Conservation (phyloP, 1,140 invertebrate genomes). For the Platyscapa corneri region DNA sequence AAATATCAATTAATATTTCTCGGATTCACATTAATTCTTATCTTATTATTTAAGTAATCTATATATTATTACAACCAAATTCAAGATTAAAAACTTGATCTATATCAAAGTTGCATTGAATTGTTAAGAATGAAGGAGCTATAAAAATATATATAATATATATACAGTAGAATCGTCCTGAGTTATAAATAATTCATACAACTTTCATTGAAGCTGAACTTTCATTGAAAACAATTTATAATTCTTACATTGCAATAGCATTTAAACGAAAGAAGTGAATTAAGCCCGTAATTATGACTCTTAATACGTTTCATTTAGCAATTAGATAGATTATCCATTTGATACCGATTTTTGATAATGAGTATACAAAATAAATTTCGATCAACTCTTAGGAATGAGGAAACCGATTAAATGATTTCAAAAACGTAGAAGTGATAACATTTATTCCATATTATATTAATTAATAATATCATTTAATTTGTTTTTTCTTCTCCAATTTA, state of each 20-base stretch:
- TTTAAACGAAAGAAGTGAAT: background rate
- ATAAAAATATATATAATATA: background rate
- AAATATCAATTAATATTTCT: background rate
- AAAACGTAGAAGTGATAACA: background rate
- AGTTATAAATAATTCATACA: slow-evolving; percentile 27
- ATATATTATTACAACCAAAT: background rate
- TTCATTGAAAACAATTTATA: slow-evolving; percentile 16
- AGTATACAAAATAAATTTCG: background rate
- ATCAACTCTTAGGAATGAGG: background rate
- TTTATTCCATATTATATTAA: slow-evolving; percentile 17
- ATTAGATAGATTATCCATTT: background rate
- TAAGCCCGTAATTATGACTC: background rate
- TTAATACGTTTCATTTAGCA: background rate
- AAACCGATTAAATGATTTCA: background rate
- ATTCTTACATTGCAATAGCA: background rate
- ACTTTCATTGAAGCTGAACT: background rate
- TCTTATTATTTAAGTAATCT: background rate
- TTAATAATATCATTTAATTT: slow-evolving; percentile 4
- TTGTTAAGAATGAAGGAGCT: background rate
- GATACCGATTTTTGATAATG: background rate
- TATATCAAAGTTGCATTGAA: slow-evolving; percentile 1
- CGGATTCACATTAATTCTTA: background rate
- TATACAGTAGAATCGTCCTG: background rate
- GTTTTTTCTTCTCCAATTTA: background rate
- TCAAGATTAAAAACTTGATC: background rate